Conservation (phyloP, 2,113 vertebrate genomes). For the Etheostoma spectabile region DNA sequence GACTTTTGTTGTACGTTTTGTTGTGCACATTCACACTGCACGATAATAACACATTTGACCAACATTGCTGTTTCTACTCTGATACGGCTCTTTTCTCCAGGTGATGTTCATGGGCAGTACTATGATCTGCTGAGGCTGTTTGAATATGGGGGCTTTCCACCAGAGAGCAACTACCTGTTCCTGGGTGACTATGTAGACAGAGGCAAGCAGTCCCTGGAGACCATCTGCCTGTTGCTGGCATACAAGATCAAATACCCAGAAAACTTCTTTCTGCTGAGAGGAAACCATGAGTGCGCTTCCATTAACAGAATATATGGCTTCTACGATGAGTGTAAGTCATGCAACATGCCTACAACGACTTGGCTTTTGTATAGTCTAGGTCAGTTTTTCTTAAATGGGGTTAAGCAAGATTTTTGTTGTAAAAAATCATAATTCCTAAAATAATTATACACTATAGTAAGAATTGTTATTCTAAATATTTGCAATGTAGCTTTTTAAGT, state of each 20-base stretch:
- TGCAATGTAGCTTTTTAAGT: too few relatives aligned
- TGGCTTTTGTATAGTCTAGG: not conserved
- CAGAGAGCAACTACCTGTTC: constrained; percentile 89
- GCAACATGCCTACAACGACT: not conserved
- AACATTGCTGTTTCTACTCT: constrained; percentile 13
- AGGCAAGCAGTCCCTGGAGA: constrained; percentile 90
- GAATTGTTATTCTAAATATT: too few relatives aligned
- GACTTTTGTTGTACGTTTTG: constrained; percentile 48
- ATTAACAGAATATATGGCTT: constrained; percentile 99
- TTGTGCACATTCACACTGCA: constrained; percentile 34
- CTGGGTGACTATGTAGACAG: constrained; percentile 87
- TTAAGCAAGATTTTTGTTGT: too few relatives aligned
- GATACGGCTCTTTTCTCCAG: constrained; percentile 54
- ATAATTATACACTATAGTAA: too few relatives aligned
- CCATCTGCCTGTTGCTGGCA: constrained; percentile 91
- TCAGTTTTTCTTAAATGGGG: too few relatives aligned
- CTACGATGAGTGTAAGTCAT: constrained; percentile 94
- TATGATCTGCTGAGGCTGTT: constrained; percentile 87
- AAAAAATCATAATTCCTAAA: too few relatives aligned
- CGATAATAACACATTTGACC: constrained; percentile 28
- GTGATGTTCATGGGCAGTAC: constrained; percentile 88
- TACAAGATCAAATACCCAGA: constrained; percentile 89
- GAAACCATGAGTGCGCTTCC: constrained; percentile 97
- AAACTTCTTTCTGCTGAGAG: constrained; percentile 96
- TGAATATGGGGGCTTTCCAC: constrained; percentile 87